These are phyloP conservation scores for Ennomos fuscantarius DNA, from an alignment of 2,888 invertebrate genomes.

Conservation along the genomic window DNA sequence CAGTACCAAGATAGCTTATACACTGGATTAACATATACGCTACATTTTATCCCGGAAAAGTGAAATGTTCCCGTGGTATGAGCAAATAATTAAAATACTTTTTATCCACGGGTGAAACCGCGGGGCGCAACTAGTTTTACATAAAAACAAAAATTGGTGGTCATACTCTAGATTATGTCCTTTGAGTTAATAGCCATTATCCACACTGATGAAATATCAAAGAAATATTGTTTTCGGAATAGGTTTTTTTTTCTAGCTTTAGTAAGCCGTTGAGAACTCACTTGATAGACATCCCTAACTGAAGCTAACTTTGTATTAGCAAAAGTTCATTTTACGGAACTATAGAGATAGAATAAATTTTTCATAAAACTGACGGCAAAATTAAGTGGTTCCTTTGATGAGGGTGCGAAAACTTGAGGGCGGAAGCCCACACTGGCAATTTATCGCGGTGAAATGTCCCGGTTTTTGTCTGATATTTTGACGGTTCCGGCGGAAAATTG, in stretches of 20 bases:
- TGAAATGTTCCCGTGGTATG: too few species aligned
- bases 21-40: too few species aligned
- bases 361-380: constrained; percentile 54
- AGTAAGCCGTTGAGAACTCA: background rate
- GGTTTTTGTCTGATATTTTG: constrained; percentile 10
- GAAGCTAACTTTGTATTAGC: constrained; percentile 39
- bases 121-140: too few species aligned
- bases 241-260: background rate
- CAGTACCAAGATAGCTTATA: too few species aligned
- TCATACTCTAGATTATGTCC: too few species aligned
- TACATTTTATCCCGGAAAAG: too few species aligned
- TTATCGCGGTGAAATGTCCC: constrained; percentile 15
- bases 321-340: constrained; percentile 42
- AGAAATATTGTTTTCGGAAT: background rate
- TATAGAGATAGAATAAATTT: constrained; percentile 46
- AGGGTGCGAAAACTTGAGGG: constrained; percentile 31
- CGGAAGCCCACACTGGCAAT: constrained; percentile 11
- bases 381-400: constrained; percentile 49
- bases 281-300: constrained; percentile 19
- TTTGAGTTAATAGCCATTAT: too few species aligned
- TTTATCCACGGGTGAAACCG: too few species aligned
- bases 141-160: too few species aligned
- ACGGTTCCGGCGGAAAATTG: background rate
- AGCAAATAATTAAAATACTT: too few species aligned
- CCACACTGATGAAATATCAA: too few species aligned